Conservation (phyloP, 2,888 invertebrate species). For the Laspeyria flexula region DNA sequence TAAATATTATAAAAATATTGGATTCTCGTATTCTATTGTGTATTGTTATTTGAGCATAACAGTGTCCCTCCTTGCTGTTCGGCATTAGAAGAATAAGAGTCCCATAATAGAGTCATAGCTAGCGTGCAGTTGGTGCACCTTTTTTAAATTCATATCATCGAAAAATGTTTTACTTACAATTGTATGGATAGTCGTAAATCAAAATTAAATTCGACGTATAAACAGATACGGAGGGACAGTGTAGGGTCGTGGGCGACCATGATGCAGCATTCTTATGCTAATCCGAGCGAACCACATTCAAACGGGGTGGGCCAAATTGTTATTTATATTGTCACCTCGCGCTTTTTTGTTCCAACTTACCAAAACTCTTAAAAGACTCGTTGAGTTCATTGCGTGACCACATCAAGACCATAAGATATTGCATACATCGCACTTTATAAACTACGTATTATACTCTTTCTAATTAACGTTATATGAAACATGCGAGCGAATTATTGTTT, state of each 20-base stretch:
- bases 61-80: neutral
- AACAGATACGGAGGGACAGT: slow-evolving; percentile 81
- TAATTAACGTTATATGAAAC: neutral
- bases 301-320: slow-evolving; percentile 86
- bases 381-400: slow-evolving; percentile 60
- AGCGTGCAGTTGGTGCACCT: slow-evolving; percentile 19
- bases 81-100: slow-evolving; percentile 4
- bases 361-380: slow-evolving; percentile 70
- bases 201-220: slow-evolving; percentile 84
- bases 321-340: slow-evolving; percentile 85
- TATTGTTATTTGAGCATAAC: slow-evolving; percentile 3
- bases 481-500: too few species aligned
- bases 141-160: slow-evolving; percentile 49
- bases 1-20: neutral
- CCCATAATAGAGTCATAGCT: slow-evolving; percentile 10
- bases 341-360: slow-evolving; percentile 72
- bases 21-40: slow-evolving; percentile 2
- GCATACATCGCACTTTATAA: slow-evolving; percentile 1
- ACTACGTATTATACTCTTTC: neutral
- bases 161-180: slow-evolving; percentile 77
- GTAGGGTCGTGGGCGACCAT: slow-evolving; percentile 76
- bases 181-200: slow-evolving; percentile 80
- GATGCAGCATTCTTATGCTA: slow-evolving; percentile 85
- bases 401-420: slow-evolving; percentile 20
- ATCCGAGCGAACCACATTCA: slow-evolving; percentile 78